Conservation (phyloP, 2,888 invertebrate genomes). For the Cabera pusaria region DNA sequence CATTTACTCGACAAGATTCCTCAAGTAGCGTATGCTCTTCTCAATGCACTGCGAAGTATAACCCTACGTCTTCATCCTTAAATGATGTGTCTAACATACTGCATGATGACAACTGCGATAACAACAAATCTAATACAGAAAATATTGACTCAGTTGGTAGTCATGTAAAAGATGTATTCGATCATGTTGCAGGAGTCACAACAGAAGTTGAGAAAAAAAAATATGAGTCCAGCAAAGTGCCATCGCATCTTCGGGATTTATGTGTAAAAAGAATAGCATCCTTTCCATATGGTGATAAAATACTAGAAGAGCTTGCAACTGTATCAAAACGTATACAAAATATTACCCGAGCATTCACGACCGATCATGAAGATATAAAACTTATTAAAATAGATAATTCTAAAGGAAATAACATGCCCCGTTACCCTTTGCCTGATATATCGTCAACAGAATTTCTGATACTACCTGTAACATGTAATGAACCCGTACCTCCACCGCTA, state of each 20-base stretch:
- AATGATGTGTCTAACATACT: slow-evolving; percentile 83
- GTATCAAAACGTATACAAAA: slow-evolving; percentile 83
- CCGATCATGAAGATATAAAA: slow-evolving; percentile 18
- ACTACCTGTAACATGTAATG: slow-evolving; percentile 45
- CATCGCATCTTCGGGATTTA: slow-evolving; percentile 84
- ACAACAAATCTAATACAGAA: slow-evolving; percentile 38
- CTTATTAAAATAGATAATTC: slow-evolving; percentile 19
- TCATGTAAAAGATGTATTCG: slow-evolving; percentile 73
- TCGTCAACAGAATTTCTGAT: slow-evolving; percentile 71
- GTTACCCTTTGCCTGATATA: slow-evolving; percentile 69
- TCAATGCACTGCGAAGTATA: slow-evolving; percentile 88
- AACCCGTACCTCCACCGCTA: slow-evolving; percentile 63
- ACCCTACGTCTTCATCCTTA: slow-evolving; percentile 83
- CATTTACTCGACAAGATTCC: slow-evolving; percentile 81
- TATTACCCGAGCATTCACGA: slow-evolving; percentile 45
- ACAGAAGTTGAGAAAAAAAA: slow-evolving; percentile 36
- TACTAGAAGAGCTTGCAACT: slow-evolving; percentile 86
- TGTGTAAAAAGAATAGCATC: slow-evolving; percentile 86
- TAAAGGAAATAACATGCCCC: slow-evolving; percentile 60
- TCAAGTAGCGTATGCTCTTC: slow-evolving; percentile 86
- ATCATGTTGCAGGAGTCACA: slow-evolving; percentile 60
- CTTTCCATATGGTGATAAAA: slow-evolving; percentile 87
- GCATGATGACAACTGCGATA: slow-evolving; percentile 65
- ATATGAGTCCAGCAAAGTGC: slow-evolving; percentile 40
- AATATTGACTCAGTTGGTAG: slow-evolving; percentile 36